Evolutionary conservation across 2,888 invertebrate genomes (phyloP).

Genomic region (Sepiola atlantica): DNA sequence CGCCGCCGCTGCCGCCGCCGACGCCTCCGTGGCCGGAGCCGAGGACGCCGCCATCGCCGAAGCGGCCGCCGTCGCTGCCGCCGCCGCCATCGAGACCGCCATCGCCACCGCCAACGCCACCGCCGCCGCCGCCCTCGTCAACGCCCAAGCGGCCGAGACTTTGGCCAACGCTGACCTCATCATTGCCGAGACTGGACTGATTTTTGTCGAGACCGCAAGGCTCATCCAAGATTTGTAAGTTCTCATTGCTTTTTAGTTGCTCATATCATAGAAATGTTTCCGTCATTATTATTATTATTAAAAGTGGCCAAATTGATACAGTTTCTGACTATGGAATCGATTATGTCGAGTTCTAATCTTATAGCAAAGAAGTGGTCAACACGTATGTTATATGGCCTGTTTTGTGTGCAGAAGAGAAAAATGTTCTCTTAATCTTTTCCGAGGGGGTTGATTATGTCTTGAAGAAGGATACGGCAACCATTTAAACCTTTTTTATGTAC

Average conservation of each 20-base stretch:
- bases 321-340: too few species aligned
- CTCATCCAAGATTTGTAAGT: background rate
- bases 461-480: too few species aligned
- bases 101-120: conserved; percentile 8
- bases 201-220: conserved; percentile 20
- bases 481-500: too few species aligned
- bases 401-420: too few species aligned
- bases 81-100: conserved; percentile 36
- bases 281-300: too few species aligned
- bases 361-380: too few species aligned
- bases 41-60: conserved; percentile 12
- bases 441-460: too few species aligned
- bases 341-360: too few species aligned
- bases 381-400: too few species aligned
- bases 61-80: background rate
- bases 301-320: too few species aligned
- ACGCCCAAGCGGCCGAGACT: background rate
- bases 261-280: background rate
- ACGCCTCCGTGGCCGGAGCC: background rate
- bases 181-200: background rate
- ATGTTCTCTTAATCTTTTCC: too few species aligned
- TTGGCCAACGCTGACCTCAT: conserved; percentile 34
- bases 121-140: background rate
- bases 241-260: background rate
- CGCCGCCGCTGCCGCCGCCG: background rate